Conservation (phyloP, 2,113 vertebrate genomes). For the Bos javanicus region DNA sequence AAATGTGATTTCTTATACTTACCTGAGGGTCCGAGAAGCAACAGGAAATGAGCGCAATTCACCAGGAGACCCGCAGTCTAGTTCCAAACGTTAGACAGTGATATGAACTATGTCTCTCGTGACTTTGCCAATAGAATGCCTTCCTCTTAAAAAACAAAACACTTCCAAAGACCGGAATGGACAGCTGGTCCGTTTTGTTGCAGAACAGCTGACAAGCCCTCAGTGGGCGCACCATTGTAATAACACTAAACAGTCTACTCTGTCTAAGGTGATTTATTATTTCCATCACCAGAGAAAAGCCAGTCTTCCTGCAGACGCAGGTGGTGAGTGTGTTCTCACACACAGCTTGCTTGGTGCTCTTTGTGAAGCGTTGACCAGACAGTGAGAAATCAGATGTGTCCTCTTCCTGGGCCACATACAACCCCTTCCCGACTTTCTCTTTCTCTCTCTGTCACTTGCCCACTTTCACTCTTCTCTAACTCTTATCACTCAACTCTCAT, state of each 20-base stretch:
- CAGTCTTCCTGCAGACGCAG: neutral
- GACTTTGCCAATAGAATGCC: neutral
- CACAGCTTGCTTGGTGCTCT: neutral
- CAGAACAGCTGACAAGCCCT: neutral
- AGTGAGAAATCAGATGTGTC: neutral
- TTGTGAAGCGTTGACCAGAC: neutral
- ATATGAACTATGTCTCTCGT: neutral
- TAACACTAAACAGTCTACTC: neutral
- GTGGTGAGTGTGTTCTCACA: neutral
- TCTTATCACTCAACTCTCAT: neutral
- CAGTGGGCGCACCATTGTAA: neutral
- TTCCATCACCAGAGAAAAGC: neutral
- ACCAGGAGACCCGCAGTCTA: neutral
- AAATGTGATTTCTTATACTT: neutral
- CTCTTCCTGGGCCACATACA: neutral
- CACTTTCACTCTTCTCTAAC: neutral
- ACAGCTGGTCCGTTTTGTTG: neutral
- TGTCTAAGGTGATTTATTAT: slow-evolving; percentile 26
- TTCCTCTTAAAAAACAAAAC: neutral
- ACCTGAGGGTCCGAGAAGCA: neutral
- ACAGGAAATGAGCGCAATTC: neutral
- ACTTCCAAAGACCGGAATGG: neutral
- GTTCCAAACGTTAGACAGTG: neutral
- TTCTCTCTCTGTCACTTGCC: neutral
- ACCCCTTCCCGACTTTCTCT: neutral